These are phyloP conservation scores for Ridgeia piscesae DNA, from an alignment of 1,140 invertebrate genomes.

Conservation along the genomic window DNA sequence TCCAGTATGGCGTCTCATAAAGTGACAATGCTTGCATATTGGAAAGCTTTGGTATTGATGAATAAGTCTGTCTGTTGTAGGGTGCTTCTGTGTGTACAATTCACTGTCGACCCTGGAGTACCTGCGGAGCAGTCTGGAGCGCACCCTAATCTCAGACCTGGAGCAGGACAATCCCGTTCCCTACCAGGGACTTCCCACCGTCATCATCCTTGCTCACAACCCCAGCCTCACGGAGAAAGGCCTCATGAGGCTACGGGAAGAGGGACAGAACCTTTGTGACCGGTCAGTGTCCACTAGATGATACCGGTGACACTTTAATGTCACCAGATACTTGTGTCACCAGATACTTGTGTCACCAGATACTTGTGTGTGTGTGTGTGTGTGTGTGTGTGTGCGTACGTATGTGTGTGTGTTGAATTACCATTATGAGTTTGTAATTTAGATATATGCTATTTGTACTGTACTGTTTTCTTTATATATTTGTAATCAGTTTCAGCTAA, in stretches of 20 bases:
- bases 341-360: not conserved
- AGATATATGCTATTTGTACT: too few relatives aligned
- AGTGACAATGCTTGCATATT: too few relatives aligned
- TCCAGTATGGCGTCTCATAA: too few relatives aligned
- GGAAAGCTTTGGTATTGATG: too few relatives aligned
- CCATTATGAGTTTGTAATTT: too few relatives aligned
- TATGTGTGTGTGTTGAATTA: too few relatives aligned
- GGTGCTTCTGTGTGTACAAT: constrained; percentile 76
- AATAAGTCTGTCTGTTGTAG: too few relatives aligned
- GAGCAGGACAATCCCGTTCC: constrained; percentile 69
- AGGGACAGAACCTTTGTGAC: constrained; percentile 86
- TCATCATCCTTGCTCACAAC: constrained; percentile 87
- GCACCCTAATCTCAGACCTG: constrained; percentile 86
- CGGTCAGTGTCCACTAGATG: constrained; percentile 62
- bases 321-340: not conserved
- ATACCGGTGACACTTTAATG: not conserved
- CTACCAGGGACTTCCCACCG: constrained; percentile 84
- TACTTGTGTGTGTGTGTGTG: not conserved
- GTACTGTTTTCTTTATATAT: too few relatives aligned
- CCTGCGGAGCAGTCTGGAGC: constrained; percentile 85
- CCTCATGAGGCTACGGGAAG: constrained; percentile 76
- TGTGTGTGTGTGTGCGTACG: too few relatives aligned
- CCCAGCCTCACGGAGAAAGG: constrained; percentile 80
- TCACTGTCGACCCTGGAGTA: constrained; percentile 90
- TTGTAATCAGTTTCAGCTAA: too few relatives aligned